Evolutionary conservation across 2,797 vertebrate species (phyloP).

Genomic region (Peromyscus melanophrys): DNA sequence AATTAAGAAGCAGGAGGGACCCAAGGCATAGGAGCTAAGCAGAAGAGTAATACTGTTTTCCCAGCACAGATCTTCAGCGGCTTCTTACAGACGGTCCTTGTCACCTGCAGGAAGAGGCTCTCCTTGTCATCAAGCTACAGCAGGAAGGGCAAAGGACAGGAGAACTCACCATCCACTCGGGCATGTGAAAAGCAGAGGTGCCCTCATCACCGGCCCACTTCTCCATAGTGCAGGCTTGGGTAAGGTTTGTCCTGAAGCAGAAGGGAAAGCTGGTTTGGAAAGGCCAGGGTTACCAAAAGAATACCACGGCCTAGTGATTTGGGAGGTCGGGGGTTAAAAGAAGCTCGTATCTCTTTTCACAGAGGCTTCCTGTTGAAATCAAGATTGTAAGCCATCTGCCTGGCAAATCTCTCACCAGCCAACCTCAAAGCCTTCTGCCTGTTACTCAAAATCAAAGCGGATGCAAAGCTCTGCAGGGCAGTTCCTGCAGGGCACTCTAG

Average conservation of each 20-base stretch:
- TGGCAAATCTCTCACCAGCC: background rate
- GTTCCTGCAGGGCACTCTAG: constrained; percentile 14
- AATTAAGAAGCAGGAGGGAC: constrained; percentile 28
- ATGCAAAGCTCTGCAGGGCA: background rate
- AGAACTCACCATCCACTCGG: constrained; percentile 92
- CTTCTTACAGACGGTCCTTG: background rate
- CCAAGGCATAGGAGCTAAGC: background rate
- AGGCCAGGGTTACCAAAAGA: constrained; percentile 48
- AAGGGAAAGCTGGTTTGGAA: constrained; percentile 70
- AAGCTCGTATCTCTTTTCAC: constrained; percentile 33
- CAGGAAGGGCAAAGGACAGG: constrained; percentile 70
- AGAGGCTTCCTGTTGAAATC: background rate
- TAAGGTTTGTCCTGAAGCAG: constrained; percentile 68
- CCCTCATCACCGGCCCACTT: constrained; percentile 84
- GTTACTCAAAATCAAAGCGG: background rate
- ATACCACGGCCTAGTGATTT: constrained; percentile 38
- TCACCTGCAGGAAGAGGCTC: constrained; percentile 32
- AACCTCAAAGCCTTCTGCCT: constrained; percentile 40
- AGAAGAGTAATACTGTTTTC: constrained; percentile 32
- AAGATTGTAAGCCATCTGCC: constrained; percentile 15
- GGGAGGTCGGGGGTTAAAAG: constrained; percentile 47
- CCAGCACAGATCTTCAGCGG: background rate
- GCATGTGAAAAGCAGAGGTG: constrained; percentile 89
- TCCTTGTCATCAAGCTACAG: constrained; percentile 65
- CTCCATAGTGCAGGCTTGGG: constrained; percentile 80